Evolutionary conservation across 2,797 vertebrate genomes (phyloP).

Genomic region (Knipowitschia caucasica): DNA sequence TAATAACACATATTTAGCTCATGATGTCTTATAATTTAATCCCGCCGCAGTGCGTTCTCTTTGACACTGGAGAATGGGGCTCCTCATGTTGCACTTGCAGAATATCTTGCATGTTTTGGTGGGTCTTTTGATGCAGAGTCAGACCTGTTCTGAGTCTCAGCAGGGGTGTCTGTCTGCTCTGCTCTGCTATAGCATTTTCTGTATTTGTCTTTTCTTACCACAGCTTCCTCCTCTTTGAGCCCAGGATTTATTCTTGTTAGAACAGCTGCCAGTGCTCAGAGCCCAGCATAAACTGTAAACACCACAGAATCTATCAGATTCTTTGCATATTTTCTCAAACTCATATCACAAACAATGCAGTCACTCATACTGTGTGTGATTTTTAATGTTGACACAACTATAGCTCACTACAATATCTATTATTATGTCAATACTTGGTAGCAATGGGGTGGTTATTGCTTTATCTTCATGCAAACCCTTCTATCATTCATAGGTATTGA

Average conservation of each 20-base stretch:
- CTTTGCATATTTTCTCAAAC: not conserved
- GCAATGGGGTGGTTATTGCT: not conserved
- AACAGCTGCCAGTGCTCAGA: not conserved
- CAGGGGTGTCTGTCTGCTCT: conserved; percentile 8
- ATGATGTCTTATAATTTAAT: not conserved
- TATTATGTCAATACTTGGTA: not conserved
- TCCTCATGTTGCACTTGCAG: not conserved
- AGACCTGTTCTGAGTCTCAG: conserved; percentile 12
- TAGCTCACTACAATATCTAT: not conserved
- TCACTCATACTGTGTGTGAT: too few species aligned
- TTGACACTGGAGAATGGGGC: not conserved
- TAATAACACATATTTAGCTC: conserved; percentile 3
- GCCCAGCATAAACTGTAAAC: not conserved
- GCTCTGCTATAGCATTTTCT: conserved; percentile 24
- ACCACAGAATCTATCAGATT: not conserved
- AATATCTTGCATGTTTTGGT: not conserved
- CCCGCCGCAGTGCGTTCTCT: conserved; percentile 1
- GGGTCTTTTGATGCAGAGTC: not conserved
- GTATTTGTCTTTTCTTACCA: not conserved
- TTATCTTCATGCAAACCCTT: not conserved
- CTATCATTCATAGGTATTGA: too few species aligned
- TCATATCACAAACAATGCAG: not conserved
- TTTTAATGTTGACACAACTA: too few species aligned
- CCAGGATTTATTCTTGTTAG: not conserved
- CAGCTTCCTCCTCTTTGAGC: conserved; percentile 4